phyloP scores from a whole-genome alignment of 1,140 invertebrate genomes.

The Atta colombica region DNA sequence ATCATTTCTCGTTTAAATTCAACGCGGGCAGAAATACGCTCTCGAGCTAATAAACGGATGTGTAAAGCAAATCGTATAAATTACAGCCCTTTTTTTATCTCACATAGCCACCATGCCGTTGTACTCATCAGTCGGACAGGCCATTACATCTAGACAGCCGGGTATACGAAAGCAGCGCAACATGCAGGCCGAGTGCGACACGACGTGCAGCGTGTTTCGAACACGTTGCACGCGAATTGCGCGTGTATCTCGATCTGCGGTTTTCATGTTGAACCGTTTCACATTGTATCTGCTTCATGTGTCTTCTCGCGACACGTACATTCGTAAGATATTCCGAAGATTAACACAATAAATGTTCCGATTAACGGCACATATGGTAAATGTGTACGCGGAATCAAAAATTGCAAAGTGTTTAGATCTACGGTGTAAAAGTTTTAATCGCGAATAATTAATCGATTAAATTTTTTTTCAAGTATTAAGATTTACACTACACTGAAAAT shows the following conservation, averaged over 20 bases:
- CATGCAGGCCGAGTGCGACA: conserved; percentile 46
- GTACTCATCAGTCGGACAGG: conserved; percentile 44
- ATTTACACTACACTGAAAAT: not conserved
- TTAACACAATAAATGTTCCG: conserved; percentile 35
- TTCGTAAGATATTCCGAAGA: conserved; percentile 21
- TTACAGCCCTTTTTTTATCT: conserved; percentile 40
- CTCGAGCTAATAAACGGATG: conserved; percentile 53
- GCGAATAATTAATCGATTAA: not conserved
- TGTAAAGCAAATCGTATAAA: conserved; percentile 54
- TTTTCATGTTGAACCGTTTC: conserved; percentile 34
- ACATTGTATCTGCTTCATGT: conserved; percentile 43
- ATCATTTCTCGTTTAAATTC: not conserved
- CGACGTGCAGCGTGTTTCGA: conserved; percentile 42
- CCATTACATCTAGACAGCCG: conserved; percentile 51
- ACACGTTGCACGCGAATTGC: conserved; percentile 49
- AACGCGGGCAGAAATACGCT: conserved; percentile 20
- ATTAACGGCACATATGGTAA: conserved; percentile 7
- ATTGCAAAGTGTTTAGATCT: too few relatives aligned
- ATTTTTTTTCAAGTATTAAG: not conserved
- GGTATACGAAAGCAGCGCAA: conserved; percentile 23
- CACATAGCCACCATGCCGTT: conserved; percentile 35
- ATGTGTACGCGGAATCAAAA: not conserved
- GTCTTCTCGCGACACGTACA: not conserved
- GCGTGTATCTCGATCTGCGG: conserved; percentile 21
- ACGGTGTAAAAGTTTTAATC: not conserved